Evolutionary conservation across 2,113 vertebrate species (phyloP), one percentile per base, ranked within the genome.

Genomic region (Pithys albifrons): DNA sequence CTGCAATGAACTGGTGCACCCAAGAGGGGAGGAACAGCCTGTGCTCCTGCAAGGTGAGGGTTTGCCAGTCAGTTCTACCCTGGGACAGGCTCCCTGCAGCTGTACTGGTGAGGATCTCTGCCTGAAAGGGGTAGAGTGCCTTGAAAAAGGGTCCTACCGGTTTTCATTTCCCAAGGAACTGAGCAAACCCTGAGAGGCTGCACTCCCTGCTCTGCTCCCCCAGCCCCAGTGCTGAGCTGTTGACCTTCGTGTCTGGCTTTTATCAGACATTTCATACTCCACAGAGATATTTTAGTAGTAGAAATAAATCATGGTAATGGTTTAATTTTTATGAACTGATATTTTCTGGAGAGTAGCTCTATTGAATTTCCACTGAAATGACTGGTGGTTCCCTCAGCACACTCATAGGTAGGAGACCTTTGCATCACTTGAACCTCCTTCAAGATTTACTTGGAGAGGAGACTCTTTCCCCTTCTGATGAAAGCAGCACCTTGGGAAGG

Each of bases 101-200:
- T 12, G 5, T 4, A 2, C 0, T 5, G 3, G 5, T 22, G 18
- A 85, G 10, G 6, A 14, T 7, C 27, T 57, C 16, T 49, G 35
- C 12, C 19, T 39, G 22, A 14, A 2, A 15, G 22, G 19, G 22
- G 4, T 5, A 41, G 54, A 55, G 71, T 13, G 4, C 22, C 13
- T 77, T 54, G 51, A 4, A 28, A 41, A 83, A 59, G 12, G 6
- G 2, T 69, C 16, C 12, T 20, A 0, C 28, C 51, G 19, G 3
- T 22, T 82, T 82, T 46, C 2, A 7, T 57, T 79, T 80, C 15
- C 73, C 24, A 20, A 70, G 17, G 24, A 61, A 14, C 52, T 65
- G 17, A 43, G 29, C 33, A 57, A 79, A 46, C 10, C 19, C 10
- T 3, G 14, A 22, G 12, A 45, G 9, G 6, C 27, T 35, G n/a